A percentile compares a stretch with the other conserved stretches of the same genome.
These are phyloP conservation scores for Achroia grisella DNA, from an alignment of 1,140 invertebrate species.

Conservation along the genomic window DNA sequence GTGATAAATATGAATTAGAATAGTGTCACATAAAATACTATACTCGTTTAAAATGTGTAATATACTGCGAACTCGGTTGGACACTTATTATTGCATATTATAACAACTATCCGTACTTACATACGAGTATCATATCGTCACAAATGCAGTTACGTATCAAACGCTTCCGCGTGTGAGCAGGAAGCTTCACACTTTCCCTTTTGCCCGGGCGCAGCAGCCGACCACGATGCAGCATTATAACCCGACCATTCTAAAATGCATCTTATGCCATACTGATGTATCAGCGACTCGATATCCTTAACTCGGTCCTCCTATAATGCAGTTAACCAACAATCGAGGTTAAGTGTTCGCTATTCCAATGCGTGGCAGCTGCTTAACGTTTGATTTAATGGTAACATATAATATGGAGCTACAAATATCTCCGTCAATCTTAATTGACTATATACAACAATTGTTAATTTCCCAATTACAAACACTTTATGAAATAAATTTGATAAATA, in stretches of 20 bases:
- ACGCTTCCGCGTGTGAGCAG: conserved; percentile 65
- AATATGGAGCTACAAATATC: not conserved
- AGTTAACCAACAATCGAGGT: conserved; percentile 63
- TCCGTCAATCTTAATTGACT: too few relatives aligned
- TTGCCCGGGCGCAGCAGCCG: conserved; percentile 66
- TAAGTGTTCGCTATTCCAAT: conserved; percentile 53
- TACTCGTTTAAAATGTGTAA: too few relatives aligned
- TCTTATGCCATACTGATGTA: conserved; percentile 10
- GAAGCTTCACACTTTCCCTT: conserved; percentile 68
- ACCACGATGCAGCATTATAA: conserved; percentile 53
- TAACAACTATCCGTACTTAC: not conserved
- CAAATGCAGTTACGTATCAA: conserved; percentile 53
- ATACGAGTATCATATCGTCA: conserved; percentile 17
- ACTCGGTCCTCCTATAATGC: conserved; percentile 46
- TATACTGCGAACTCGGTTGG: not conserved
- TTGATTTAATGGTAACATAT: conserved; percentile 29
- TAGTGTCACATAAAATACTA: too few relatives aligned
- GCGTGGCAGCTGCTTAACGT: conserved; percentile 48
- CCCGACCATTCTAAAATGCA: conserved; percentile 26
- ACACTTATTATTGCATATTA: not conserved
- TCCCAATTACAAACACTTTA: too few relatives aligned
- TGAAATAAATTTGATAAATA: too few relatives aligned
- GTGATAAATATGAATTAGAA: too few relatives aligned
- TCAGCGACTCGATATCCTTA: conserved; percentile 11
- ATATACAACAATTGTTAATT: too few relatives aligned